These are phyloP conservation scores for Teleogryllus occipitalis DNA, from an alignment of 1,140 invertebrate genomes.

Conservation along the genomic window DNA sequence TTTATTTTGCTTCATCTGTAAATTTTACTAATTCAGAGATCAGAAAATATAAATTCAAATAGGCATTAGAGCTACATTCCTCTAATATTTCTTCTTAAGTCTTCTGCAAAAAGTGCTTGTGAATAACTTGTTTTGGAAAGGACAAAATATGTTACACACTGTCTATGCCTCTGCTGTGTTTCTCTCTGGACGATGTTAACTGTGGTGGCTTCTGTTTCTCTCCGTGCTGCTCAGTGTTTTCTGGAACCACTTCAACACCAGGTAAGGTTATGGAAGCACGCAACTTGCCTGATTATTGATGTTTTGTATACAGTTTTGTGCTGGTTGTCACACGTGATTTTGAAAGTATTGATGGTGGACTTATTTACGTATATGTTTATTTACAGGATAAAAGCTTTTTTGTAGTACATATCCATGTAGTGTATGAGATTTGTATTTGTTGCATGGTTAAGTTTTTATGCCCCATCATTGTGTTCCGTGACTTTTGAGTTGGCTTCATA, in stretches of 20 bases:
- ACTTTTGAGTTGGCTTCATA: constrained; percentile 30
- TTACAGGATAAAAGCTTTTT: constrained; percentile 7
- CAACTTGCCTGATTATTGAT: not conserved
- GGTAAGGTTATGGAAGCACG: constrained; percentile 58
- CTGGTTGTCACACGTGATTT: not conserved
- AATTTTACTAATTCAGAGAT: no score
- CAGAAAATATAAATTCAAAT: no score
- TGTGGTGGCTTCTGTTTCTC: constrained; percentile 37
- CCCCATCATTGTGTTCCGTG: constrained; percentile 42
- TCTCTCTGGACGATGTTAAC: constrained; percentile 14
- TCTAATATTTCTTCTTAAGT: no score
- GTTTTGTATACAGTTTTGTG: not conserved
- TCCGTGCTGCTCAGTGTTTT: constrained; percentile 69
- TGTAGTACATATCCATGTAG: constrained; percentile 7
- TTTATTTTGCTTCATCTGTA: no score
- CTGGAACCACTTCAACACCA: constrained; percentile 96
- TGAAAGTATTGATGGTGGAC: not conserved
- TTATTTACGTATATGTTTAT: not conserved
- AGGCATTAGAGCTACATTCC: no score
- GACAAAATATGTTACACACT: not conserved
- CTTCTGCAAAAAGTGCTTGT: no score
- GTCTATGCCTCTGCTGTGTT: not conserved
- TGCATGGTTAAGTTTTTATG: constrained; percentile 47
- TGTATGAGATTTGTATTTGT: constrained; percentile 30
- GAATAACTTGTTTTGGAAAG: no score